Evolutionary conservation across 2,888 invertebrate genomes (phyloP).

Genomic region (Allacma fusca): DNA sequence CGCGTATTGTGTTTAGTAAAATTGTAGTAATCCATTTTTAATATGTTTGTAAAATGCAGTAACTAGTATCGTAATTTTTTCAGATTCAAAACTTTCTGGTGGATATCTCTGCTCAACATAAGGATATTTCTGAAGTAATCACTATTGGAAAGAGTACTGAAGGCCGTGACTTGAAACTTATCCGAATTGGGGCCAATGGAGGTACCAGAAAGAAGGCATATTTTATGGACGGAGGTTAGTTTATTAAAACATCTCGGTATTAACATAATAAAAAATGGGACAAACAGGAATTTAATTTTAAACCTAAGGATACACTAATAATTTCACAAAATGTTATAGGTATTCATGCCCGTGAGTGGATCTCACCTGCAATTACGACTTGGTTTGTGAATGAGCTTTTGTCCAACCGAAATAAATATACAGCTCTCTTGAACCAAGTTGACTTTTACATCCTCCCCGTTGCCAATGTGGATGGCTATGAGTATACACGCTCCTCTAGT

Average conservation of each 20-base stretch:
- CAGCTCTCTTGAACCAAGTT: conserved; percentile 65
- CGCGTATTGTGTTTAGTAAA: too few species aligned
- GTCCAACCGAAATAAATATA: conserved; percentile 66
- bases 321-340: conserved; percentile 64
- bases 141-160: too few species aligned
- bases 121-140: too few species aligned
- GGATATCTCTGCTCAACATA: too few species aligned
- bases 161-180: too few species aligned
- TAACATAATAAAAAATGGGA: neutral
- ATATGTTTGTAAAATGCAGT: too few species aligned
- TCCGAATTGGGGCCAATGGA: conserved; percentile 58
- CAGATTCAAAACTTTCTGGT: too few species aligned
- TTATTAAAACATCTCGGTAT: neutral
- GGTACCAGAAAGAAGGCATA: conserved; percentile 49
- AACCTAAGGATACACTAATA: neutral
- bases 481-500: conserved; percentile 78
- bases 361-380: conserved; percentile 77
- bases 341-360: conserved; percentile 92
- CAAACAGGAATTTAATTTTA: neutral
- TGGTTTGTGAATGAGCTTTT: conserved; percentile 75
- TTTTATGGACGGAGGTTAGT: conserved; percentile 54
- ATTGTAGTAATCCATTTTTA: too few species aligned
- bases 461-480: conserved; percentile 88
- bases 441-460: conserved; percentile 80
- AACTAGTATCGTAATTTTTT: too few species aligned